Percentiles rank a stretch among this genome's conserved stretches.
Conservation (phyloP, 2,797 vertebrate genomes). For the Myotis findleyi region DNA sequence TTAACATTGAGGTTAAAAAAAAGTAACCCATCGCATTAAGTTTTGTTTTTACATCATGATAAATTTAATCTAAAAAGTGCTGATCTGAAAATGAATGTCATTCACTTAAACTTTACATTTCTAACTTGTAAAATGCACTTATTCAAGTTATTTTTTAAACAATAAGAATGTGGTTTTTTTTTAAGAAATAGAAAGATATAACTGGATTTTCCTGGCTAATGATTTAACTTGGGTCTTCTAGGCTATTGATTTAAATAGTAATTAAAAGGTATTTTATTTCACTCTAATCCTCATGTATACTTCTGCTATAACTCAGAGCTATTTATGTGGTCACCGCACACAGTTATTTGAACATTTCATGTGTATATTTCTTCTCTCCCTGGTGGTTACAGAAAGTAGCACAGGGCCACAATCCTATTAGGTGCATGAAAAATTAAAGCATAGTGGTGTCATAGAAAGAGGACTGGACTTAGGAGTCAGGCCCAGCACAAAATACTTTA, state of each 20-base stretch:
- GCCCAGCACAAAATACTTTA: background rate
- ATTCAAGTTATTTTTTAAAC: constrained; percentile 39
- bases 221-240: constrained; percentile 63
- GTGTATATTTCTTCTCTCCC: constrained; percentile 53
- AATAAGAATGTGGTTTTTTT: background rate
- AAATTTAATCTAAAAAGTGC: constrained; percentile 32
- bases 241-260: constrained; percentile 74
- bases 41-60: constrained; percentile 56
- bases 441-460: constrained; percentile 26
- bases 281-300: constrained; percentile 62
- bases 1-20: constrained; percentile 63
- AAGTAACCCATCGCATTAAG: constrained; percentile 46
- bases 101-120: constrained; percentile 50
- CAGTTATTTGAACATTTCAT: constrained; percentile 60
- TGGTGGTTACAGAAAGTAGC: constrained; percentile 47
- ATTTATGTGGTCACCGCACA: constrained; percentile 51
- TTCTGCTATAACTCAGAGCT: constrained; percentile 58
- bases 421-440: constrained; percentile 49
- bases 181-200: constrained; percentile 40
- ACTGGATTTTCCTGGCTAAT: constrained; percentile 63
- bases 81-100: constrained; percentile 58
- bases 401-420: constrained; percentile 45
- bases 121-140: constrained; percentile 57
- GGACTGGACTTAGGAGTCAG: background rate
- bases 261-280: constrained; percentile 75